Evolutionary conservation across 1,140 invertebrate species (phyloP).

Genomic region (Trypoxylus dichotomus): DNA sequence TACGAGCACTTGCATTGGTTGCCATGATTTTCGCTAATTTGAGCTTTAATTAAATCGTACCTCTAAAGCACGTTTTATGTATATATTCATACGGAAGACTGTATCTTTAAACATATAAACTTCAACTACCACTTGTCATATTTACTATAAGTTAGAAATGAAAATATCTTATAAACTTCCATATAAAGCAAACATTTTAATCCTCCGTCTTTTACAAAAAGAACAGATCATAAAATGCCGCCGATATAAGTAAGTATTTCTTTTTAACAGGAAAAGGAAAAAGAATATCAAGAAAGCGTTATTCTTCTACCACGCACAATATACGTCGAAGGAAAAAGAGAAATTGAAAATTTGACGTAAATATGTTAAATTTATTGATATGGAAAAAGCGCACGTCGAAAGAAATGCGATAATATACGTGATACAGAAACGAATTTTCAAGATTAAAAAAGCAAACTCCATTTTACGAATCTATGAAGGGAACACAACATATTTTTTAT

Average conservation of each 20-base stretch:
- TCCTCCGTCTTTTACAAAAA: not conserved
- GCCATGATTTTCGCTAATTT: too few species aligned
- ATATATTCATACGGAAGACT: too few species aligned
- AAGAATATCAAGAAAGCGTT: too few species aligned
- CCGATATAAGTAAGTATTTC: not conserved
- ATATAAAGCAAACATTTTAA: not conserved
- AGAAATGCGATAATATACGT: not conserved
- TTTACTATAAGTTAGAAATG: too few species aligned
- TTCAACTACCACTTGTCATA: too few species aligned
- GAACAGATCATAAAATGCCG: not conserved
- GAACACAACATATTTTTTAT: not conserved
- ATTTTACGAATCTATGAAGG: not conserved
- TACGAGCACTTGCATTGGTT: too few species aligned
- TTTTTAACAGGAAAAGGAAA: not conserved
- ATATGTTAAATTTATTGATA: not conserved
- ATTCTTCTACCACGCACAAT: not conserved
- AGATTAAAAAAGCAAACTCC: not conserved
- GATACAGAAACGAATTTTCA: not conserved
- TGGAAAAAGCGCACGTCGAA: not conserved
- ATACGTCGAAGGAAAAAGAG: not conserved
- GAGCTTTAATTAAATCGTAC: too few species aligned
- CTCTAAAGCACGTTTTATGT: too few species aligned
- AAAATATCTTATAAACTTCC: not conserved
- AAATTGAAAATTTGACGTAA: not conserved
- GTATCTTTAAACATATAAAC: too few species aligned